Conservation (phyloP, 1,140 invertebrate species). For the Daktulosphaira vitifoliae region DNA sequence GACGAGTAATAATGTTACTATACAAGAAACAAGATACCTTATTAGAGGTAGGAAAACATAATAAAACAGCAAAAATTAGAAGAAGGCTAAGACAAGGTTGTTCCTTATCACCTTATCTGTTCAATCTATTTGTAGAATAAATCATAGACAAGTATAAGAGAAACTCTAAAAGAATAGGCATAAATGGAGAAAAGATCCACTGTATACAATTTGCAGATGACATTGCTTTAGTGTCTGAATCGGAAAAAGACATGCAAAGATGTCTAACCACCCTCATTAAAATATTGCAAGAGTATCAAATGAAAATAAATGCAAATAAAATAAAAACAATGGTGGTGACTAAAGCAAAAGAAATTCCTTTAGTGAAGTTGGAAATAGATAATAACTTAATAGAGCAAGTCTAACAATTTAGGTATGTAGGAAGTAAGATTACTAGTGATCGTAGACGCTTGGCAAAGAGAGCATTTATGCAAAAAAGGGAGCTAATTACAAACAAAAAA, state of each 20-base stretch:
- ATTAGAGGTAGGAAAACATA: conserved; percentile 9
- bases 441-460: neutral
- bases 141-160: conserved; percentile 12
- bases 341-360: neutral
- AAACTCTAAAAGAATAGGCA: neutral
- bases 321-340: conserved; percentile 15
- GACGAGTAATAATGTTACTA: conserved; percentile 17
- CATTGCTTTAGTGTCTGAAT: conserved; percentile 16
- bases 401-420: conserved; percentile 2
- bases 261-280: conserved; percentile 10
- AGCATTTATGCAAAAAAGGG: neutral
- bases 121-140: conserved; percentile 19
- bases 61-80: conserved; percentile 5
- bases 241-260: conserved; percentile 28
- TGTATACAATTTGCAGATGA: conserved; percentile 28
- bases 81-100: conserved; percentile 9
- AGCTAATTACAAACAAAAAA: conserved; percentile 1
- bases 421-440: neutral
- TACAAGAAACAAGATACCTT: conserved; percentile 19
- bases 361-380: conserved; percentile 1
- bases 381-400: conserved; percentile 4
- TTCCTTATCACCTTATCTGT: conserved; percentile 15
- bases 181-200: conserved; percentile 22
- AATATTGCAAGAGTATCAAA: conserved; percentile 3
- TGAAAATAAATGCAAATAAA: conserved; percentile 20